These are phyloP conservation scores for Callorhinus ursinus DNA, from an alignment of 2,113 vertebrate genomes.

Conservation along the genomic window DNA sequence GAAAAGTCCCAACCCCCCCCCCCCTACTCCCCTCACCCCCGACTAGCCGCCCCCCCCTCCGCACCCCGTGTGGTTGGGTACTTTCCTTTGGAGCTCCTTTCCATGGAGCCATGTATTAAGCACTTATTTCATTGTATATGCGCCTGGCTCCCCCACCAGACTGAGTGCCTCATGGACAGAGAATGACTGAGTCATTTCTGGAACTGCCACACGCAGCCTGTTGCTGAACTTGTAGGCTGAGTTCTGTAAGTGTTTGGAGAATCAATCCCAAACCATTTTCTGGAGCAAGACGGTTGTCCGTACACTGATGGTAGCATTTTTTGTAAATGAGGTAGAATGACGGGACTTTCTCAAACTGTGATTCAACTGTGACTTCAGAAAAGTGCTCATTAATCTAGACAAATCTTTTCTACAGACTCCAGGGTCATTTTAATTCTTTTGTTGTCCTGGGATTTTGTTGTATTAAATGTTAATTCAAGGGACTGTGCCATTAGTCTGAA, in stretches of 20 bases:
- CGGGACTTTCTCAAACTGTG: neutral
- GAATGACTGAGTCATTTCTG: constrained; percentile 54
- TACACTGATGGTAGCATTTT: neutral
- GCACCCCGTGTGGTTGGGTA: neutral
- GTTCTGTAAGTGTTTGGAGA: neutral
- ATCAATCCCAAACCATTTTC: neutral
- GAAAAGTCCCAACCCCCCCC: constrained; percentile 25
- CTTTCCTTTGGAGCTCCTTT: constrained; percentile 58
- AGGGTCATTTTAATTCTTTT: neutral
- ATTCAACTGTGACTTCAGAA: neutral
- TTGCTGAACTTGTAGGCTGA: neutral
- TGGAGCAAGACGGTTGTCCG: neutral
- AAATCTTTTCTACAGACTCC: neutral
- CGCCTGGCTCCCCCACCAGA: neutral
- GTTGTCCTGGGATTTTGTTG: neutral
- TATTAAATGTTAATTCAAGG: constrained; percentile 10
- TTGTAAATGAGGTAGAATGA: neutral
- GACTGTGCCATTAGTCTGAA: neutral
- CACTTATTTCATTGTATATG: neutral
- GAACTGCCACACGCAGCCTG: neutral
- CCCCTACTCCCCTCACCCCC: neutral
- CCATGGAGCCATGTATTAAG: neutral
- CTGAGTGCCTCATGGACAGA: neutral
- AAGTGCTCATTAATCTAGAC: neutral
- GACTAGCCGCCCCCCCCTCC: too few relatives aligned